Percentiles rank a stretch among this genome's conserved stretches.
Evolutionary conservation across 2,888 invertebrate species (phyloP).

Genomic region (Heliconius hortense): DNA sequence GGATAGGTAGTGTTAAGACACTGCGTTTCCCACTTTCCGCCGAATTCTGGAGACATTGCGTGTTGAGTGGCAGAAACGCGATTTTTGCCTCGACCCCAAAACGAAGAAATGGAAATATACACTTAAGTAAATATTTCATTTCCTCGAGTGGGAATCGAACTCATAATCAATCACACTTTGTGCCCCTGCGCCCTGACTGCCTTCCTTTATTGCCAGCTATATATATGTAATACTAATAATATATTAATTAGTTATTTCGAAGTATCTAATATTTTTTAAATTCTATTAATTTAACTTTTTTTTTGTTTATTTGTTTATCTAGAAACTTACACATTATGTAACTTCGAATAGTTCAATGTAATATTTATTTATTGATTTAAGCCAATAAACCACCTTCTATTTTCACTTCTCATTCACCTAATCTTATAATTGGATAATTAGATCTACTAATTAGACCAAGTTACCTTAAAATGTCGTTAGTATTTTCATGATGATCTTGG

Average conservation of each 20-base stretch:
- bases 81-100: too few species aligned
- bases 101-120: too few species aligned
- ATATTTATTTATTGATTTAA: neutral
- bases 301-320: neutral
- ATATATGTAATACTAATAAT: neutral
- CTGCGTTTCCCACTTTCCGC: too few species aligned
- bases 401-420: conserved; percentile 4
- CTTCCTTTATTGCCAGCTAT: neutral
- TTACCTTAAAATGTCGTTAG: neutral
- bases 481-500: neutral
- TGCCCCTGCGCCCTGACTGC: too few species aligned
- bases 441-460: neutral
- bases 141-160: too few species aligned
- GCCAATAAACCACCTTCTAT: conserved; percentile 9
- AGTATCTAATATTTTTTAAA: too few species aligned
- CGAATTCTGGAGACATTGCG: too few species aligned
- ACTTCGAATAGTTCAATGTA: neutral
- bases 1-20: too few species aligned
- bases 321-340: neutral
- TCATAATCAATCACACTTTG: too few species aligned
- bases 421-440: conserved; percentile 19
- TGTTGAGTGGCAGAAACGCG: too few species aligned
- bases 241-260: neutral
- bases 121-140: too few species aligned
- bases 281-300: neutral